phyloP scores from a whole-genome alignment of 2,113 vertebrate genomes.

The Hypocryptadius cinnamomeus region DNA sequence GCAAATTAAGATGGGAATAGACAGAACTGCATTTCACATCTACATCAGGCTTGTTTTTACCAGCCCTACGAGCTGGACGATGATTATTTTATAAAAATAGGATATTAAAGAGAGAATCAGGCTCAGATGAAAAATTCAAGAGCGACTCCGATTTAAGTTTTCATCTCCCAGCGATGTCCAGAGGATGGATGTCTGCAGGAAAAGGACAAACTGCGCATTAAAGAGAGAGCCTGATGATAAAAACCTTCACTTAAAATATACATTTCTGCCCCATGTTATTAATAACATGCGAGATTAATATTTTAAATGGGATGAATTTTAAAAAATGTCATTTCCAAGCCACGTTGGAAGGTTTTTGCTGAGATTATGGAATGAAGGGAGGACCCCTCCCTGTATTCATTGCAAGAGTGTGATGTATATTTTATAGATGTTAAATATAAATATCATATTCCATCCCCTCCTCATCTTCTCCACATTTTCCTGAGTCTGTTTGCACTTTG shows the following conservation, averaged over 20 bases:
- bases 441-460: not conserved
- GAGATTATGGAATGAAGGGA: not conserved
- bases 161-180: not conserved
- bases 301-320: conserved; percentile 46
- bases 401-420: not conserved
- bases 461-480: not conserved
- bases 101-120: conserved; percentile 17
- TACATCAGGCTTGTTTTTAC: conserved; percentile 13
- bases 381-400: not conserved
- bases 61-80: conserved; percentile 5
- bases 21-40: not conserved
- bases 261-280: conserved; percentile 35
- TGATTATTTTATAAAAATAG: conserved; percentile 58
- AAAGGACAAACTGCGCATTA: conserved; percentile 58
- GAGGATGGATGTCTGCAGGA: conserved; percentile 40
- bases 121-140: conserved; percentile 39
- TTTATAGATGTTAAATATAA: not conserved
- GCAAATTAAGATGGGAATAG: not conserved
- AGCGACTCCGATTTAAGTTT: conserved; percentile 10
- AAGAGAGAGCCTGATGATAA: conserved; percentile 36
- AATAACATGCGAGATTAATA: conserved; percentile 53
- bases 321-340: conserved; percentile 18
- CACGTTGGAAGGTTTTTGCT: not conserved
- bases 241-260: conserved; percentile 49
- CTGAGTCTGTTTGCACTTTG: not conserved